These are phyloP conservation scores for Dysdera silvatica DNA, from an alignment of 1,140 invertebrate genomes.

Conservation along the genomic window DNA sequence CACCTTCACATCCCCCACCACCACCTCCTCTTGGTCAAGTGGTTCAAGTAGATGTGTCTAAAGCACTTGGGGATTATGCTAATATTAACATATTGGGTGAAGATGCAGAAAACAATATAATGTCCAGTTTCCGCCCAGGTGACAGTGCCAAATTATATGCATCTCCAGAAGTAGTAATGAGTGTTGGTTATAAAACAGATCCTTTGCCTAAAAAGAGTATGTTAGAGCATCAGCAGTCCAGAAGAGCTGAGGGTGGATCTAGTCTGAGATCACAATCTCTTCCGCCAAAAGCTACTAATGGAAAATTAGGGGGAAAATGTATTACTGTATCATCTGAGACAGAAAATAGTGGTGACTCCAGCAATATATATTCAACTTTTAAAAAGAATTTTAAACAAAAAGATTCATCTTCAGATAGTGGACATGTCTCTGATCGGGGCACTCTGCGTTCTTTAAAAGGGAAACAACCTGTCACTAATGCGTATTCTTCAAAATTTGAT, in stretches of 20 bases:
- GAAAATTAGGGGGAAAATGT: slow-evolving; percentile 15
- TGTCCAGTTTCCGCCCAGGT: slow-evolving; percentile 74
- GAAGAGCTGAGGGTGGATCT: slow-evolving; percentile 26
- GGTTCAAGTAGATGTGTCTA: slow-evolving; percentile 30
- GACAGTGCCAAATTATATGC: slow-evolving; percentile 80
- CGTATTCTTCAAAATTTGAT: slow-evolving; percentile 28
- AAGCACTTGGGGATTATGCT: slow-evolving; percentile 28
- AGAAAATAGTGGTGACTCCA: slow-evolving; percentile 32
- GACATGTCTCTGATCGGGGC: slow-evolving; percentile 22
- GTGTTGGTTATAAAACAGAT: slow-evolving; percentile 51
- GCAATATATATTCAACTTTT: slow-evolving; percentile 27
- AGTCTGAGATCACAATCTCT: slow-evolving; percentile 47
- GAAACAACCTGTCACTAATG: slow-evolving; percentile 15
- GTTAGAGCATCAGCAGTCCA: slow-evolving; percentile 14
- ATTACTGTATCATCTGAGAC: slow-evolving; percentile 31
- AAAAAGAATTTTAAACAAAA: slow-evolving; percentile 21
- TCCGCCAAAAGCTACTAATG: slow-evolving; percentile 33
- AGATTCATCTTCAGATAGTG: slow-evolving; percentile 29
- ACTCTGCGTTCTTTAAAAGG: slow-evolving; percentile 19
- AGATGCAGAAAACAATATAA: slow-evolving; percentile 41
- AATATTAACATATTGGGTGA: slow-evolving; percentile 26
- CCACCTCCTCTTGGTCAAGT: slow-evolving; percentile 51
- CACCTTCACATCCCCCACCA: slow-evolving; percentile 59
- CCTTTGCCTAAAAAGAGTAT: slow-evolving; percentile 2
- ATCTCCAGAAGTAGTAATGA: slow-evolving; percentile 71